These are phyloP conservation scores for Chiloscyllium punctatum DNA, from an alignment of 2,797 vertebrate species.

Conservation along the genomic window DNA sequence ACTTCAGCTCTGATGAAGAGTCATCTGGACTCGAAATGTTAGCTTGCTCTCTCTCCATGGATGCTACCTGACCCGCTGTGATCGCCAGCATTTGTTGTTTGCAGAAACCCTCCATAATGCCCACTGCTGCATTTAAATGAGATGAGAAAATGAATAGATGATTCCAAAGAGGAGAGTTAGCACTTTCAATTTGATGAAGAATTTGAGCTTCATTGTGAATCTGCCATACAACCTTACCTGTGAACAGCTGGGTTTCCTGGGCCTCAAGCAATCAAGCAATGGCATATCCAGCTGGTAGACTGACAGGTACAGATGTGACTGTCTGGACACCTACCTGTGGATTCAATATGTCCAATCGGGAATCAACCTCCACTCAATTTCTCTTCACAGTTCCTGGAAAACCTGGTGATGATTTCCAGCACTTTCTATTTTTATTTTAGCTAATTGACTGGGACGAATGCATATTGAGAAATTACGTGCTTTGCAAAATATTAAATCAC, in stretches of 20 bases:
- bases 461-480: background rate
- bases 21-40: too few relatives aligned
- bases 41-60: too few relatives aligned
- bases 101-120: background rate
- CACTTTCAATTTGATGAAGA: background rate
- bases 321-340: background rate
- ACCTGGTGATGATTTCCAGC: background rate
- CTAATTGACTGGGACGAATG: background rate
- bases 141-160: background rate
- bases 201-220: background rate
- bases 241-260: background rate
- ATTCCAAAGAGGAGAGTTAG: background rate
- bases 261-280: background rate
- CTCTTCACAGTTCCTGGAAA: too few relatives aligned
- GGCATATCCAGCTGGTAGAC: background rate
- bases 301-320: background rate
- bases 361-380: too few relatives aligned
- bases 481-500: background rate
- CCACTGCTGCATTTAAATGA: background rate
- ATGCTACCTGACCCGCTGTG: too few relatives aligned
- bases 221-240: background rate
- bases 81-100: too few relatives aligned
- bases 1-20: too few relatives aligned
- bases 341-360: background rate
- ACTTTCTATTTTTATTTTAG: background rate